A percentile compares a stretch with the other conserved stretches of the same genome.
Evolutionary conservation across 2,113 vertebrate genomes (phyloP).

Genomic region (Lepisosteus osseus): DNA sequence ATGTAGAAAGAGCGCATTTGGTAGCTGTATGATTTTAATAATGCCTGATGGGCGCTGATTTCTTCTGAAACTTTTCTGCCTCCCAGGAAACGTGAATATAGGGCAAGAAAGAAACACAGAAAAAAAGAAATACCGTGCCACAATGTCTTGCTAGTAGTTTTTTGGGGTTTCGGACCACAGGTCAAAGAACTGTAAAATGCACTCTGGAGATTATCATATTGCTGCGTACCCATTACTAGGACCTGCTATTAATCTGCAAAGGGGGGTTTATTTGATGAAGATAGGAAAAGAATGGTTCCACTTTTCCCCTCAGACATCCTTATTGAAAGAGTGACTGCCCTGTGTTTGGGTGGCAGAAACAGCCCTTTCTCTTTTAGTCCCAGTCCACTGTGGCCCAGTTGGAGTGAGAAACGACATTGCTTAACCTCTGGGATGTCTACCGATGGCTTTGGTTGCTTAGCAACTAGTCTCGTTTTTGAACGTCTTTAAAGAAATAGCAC

Average conservation of each 20-base stretch:
- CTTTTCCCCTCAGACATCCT: not conserved
- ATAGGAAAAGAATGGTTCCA: not conserved
- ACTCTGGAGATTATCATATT: too few relatives aligned
- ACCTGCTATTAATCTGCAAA: not conserved
- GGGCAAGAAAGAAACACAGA: too few relatives aligned
- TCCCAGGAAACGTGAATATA: too few relatives aligned
- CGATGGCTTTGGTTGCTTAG: slow-evolving; percentile 51
- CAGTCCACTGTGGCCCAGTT: not conserved
- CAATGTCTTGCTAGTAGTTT: too few relatives aligned
- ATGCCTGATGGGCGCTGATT: too few relatives aligned
- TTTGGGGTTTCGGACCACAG: too few relatives aligned
- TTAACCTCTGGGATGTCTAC: slow-evolving; percentile 43
- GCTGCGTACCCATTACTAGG: too few relatives aligned
- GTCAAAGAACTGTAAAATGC: too few relatives aligned
- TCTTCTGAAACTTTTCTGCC: too few relatives aligned
- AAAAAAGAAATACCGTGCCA: too few relatives aligned
- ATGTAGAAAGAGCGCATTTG: not conserved
- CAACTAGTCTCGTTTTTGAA: slow-evolving; percentile 49
- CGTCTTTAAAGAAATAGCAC: slow-evolving; percentile 40
- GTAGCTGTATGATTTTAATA: too few relatives aligned
- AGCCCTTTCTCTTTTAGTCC: slow-evolving; percentile 2
- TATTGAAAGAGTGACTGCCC: slow-evolving; percentile 5
- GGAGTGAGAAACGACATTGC: slow-evolving; percentile 16
- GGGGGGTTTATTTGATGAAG: too few relatives aligned
- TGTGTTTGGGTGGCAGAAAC: slow-evolving; percentile 11